These are phyloP conservation scores for Brachyhypopomus gauderio DNA, from an alignment of 2,113 vertebrate species.

Conservation along the genomic window DNA sequence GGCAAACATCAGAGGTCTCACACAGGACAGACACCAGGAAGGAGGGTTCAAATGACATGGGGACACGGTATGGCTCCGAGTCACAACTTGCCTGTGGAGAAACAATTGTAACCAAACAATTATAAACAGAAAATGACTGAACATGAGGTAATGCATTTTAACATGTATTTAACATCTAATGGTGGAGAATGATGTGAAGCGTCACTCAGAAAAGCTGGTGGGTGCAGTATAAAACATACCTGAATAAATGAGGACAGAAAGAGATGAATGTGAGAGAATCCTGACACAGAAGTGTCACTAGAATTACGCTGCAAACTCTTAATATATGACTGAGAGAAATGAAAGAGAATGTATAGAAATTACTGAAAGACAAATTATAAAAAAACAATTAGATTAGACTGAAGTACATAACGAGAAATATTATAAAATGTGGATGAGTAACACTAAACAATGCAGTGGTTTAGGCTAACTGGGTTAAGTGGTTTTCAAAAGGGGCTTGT, in stretches of 20 bases:
- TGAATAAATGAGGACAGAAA: constrained; percentile 73
- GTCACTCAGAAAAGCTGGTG: neutral
- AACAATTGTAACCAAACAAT: constrained; percentile 1
- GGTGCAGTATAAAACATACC: constrained; percentile 56
- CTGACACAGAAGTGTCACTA: constrained; percentile 68
- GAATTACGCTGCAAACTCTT: constrained; percentile 59
- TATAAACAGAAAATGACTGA: neutral
- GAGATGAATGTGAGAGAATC: constrained; percentile 65
- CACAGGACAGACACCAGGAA: constrained; percentile 73
- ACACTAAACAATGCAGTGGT: neutral
- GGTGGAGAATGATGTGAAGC: too few relatives aligned
- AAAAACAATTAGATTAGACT: neutral
- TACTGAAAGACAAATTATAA: neutral
- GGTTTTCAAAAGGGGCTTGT: too few relatives aligned
- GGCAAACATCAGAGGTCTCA: constrained; percentile 64
- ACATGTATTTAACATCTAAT: neutral
- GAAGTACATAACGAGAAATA: neutral
- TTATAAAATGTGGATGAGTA: too few relatives aligned
- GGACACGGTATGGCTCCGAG: constrained; percentile 57
- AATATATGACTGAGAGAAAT: constrained; percentile 68
- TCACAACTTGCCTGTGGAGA: constrained; percentile 70
- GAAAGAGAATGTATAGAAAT: neutral
- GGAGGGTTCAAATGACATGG: constrained; percentile 72
- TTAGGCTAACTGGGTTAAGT: neutral
- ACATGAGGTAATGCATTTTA: neutral